Conservation (phyloP, 2,797 vertebrate genomes). For the Huso huso region DNA sequence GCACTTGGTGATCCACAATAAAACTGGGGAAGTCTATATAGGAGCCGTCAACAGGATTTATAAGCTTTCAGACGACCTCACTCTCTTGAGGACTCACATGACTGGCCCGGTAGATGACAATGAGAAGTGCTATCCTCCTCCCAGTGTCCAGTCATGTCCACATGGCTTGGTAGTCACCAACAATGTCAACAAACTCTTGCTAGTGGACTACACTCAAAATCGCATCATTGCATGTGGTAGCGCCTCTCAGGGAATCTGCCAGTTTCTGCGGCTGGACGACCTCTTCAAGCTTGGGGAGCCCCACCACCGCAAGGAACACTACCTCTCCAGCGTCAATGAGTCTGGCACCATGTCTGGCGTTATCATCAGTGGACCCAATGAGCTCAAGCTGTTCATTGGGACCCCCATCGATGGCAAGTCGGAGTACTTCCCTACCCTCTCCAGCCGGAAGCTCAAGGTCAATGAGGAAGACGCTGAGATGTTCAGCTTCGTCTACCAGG, state of each 20-base stretch:
- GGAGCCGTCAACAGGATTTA: slow-evolving; percentile 93
- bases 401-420: slow-evolving; percentile 94
- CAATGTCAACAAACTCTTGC: slow-evolving; percentile 91
- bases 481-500: slow-evolving; percentile 97
- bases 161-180: slow-evolving; percentile 80
- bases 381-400: slow-evolving; percentile 81
- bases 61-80: slow-evolving; percentile 87
- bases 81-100: slow-evolving; percentile 77
- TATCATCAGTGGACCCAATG: slow-evolving; percentile 76
- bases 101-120: slow-evolving; percentile 96
- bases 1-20: slow-evolving; percentile 85
- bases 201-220: slow-evolving; percentile 88
- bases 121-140: slow-evolving; percentile 90
- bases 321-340: slow-evolving; percentile 90
- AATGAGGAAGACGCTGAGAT: slow-evolving; percentile 93
- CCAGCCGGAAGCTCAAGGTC: slow-evolving; percentile 87
- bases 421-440: slow-evolving; percentile 93
- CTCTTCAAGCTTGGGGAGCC: slow-evolving; percentile 94
- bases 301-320: slow-evolving; percentile 96
- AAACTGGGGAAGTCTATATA: slow-evolving; percentile 84
- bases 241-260: slow-evolving; percentile 93
- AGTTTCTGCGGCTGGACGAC: slow-evolving; percentile 89
- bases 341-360: slow-evolving; percentile 91
- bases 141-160: slow-evolving; percentile 89
- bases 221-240: slow-evolving; percentile 91